phyloP scores from a whole-genome alignment of 2,113 vertebrate species.

The Sporophila hypoxantha region DNA sequence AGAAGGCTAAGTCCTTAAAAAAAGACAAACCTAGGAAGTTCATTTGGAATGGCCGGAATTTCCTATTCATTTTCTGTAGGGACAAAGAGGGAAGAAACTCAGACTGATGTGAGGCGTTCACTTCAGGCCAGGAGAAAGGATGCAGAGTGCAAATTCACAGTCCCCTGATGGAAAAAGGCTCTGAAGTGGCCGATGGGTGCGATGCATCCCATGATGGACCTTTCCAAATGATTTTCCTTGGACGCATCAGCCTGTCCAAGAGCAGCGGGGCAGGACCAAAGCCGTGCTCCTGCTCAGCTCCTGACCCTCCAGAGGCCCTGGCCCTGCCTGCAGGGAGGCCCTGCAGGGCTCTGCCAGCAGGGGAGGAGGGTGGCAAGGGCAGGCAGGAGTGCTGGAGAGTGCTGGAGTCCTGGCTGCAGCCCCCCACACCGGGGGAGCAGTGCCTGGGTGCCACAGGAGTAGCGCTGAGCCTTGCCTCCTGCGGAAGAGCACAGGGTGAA shows the following conservation, averaged over 20 bases:
- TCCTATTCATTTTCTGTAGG: background rate
- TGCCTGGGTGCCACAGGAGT: background rate
- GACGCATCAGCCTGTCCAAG: background rate
- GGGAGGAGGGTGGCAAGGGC: background rate
- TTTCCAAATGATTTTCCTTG: background rate
- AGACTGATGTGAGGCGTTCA: background rate
- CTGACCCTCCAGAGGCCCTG: background rate
- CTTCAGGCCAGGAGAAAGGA: background rate
- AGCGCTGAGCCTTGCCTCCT: rapidly evolving
- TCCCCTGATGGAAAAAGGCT: too few relatives aligned
- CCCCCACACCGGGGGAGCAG: rapidly evolving
- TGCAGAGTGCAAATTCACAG: too few relatives aligned
- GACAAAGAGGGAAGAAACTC: background rate
- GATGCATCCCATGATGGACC: background rate
- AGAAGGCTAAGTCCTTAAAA: background rate
- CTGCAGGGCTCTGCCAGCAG: background rate
- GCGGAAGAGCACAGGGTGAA: background rate
- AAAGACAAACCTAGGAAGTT: background rate
- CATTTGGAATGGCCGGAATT: background rate
- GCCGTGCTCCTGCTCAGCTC: background rate
- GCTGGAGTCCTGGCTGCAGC: background rate
- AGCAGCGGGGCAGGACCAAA: background rate
- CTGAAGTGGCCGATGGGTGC: too few relatives aligned
- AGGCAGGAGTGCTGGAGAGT: background rate
- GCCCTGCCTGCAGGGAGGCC: background rate